These are phyloP conservation scores for mouse (Mus musculus) DNA, from an alignment of 2,113 vertebrate genomes.

Conservation along the genomic window GRCm39 chr6:16006501-16007000, in stretches of 20 bases:
- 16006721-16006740: background rate
- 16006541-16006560: background rate
- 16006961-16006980: background rate
- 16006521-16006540: background rate
- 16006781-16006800: background rate
- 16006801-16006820: background rate
- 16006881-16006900: background rate
- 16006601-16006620: background rate
- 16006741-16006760: background rate
- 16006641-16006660: background rate
- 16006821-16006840: background rate
- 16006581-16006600: slow-evolving; percentile 25
- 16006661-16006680: background rate
- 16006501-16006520: background rate
- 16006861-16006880: background rate
- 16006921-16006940: slow-evolving; percentile 27
- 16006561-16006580: background rate
- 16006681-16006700: background rate
- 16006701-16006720: background rate
- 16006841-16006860: background rate
- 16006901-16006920: background rate
- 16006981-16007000: too few species aligned
- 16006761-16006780: background rate
- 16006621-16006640: background rate
- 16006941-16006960: slow-evolving; percentile 14